Percentiles rank a stretch among this genome's conserved stretches.
Evolutionary conservation across 2,113 vertebrate species (phyloP).

Genomic region (Lophotis ruficrista): DNA sequence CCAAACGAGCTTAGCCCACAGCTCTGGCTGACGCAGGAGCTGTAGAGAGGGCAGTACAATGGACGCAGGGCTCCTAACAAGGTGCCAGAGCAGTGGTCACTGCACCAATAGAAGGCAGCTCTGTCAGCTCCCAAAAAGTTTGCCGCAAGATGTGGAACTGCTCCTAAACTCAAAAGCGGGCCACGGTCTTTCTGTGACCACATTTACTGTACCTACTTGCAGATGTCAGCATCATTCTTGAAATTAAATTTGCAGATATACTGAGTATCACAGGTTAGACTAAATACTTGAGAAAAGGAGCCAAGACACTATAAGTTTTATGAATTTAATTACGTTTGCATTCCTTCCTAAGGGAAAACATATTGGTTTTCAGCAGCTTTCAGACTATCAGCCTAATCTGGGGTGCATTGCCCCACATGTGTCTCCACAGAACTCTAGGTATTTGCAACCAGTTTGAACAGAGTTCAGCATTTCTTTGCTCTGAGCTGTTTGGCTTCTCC

Average conservation of each 20-base stretch:
- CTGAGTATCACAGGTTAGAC: background rate
- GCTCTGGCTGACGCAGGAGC: fast-evolving
- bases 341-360: background rate
- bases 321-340: background rate
- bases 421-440: background rate
- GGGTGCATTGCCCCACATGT: background rate
- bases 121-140: background rate
- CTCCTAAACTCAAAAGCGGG: background rate
- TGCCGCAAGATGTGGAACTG: background rate
- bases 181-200: background rate
- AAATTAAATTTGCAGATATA: background rate
- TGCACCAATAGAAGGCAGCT: background rate
- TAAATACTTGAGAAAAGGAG: background rate
- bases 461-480: background rate
- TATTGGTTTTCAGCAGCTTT: background rate
- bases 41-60: fast-evolving
- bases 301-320: background rate
- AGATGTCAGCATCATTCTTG: background rate
- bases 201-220: background rate
- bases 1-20: fast-evolving
- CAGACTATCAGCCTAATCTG: background rate
- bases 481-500: background rate
- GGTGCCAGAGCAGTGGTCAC: background rate
- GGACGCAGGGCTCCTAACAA: fast-evolving
- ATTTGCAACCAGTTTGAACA: background rate